phyloP scores from a whole-genome alignment of 2,888 invertebrate species.

The Hirtodrosophila confusa region DNA sequence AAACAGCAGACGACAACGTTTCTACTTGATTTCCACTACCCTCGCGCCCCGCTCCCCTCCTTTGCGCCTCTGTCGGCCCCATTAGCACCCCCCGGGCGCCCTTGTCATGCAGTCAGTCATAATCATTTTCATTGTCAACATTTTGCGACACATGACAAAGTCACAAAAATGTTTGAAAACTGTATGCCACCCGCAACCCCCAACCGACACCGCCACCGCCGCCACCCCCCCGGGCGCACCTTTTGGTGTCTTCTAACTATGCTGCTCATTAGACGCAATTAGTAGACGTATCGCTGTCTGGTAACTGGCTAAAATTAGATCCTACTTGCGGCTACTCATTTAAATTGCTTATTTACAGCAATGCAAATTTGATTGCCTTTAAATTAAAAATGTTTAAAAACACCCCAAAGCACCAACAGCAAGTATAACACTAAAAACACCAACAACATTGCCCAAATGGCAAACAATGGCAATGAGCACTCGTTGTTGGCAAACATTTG shows the following conservation, averaged over 20 bases:
- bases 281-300: conserved; percentile 42
- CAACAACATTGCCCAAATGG: conserved; percentile 40
- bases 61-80: background rate
- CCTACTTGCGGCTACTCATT: conserved; percentile 52
- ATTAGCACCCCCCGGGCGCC: conserved; percentile 17
- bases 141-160: conserved; percentile 71
- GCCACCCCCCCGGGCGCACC: background rate
- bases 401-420: conserved; percentile 19
- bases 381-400: conserved; percentile 63
- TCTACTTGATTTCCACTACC: conserved; percentile 15
- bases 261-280: conserved; percentile 69
- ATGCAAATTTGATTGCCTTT: conserved; percentile 73
- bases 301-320: conserved; percentile 38
- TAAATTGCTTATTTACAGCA: conserved; percentile 70
- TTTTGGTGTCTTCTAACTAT: background rate
- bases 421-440: background rate
- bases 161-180: conserved; percentile 25
- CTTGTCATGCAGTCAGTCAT: conserved; percentile 65
- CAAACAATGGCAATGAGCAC: conserved; percentile 68
- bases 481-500: conserved; percentile 69
- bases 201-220: background rate
- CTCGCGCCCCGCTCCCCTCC: background rate
- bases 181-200: background rate
- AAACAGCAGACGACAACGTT: conserved; percentile 74
- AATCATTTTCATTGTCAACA: conserved; percentile 78